A percentile compares a stretch with the other conserved stretches of the same genome.
These are phyloP conservation scores for Lethenteron camtschaticum DNA, from an alignment of 2,113 vertebrate species.

Conservation along the genomic window DNA sequence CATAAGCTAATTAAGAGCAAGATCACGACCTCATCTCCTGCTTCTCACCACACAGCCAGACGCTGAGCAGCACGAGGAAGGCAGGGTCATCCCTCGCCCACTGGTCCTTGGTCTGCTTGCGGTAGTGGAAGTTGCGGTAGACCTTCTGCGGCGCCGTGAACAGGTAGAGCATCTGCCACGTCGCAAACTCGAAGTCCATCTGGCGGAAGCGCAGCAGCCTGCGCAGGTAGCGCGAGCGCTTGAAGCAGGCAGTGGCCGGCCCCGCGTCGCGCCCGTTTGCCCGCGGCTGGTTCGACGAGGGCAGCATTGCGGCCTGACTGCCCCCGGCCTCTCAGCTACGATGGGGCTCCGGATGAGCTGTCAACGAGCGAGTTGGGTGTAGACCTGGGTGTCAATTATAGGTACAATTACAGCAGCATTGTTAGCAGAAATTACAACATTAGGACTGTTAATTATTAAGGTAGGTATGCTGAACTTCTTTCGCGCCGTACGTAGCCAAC, in stretches of 20 bases:
- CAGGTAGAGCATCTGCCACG: conserved; percentile 96
- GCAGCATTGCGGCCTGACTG: neutral
- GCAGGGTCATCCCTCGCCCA: conserved; percentile 92
- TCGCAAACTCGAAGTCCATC: conserved; percentile 94
- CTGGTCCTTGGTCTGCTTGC: conserved; percentile 96
- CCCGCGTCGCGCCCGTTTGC: conserved; percentile 40
- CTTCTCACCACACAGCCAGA: conserved; percentile 71
- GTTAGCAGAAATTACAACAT: too few relatives aligned
- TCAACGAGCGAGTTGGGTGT: too few relatives aligned
- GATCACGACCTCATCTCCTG: too few relatives aligned
- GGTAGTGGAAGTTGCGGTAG: conserved; percentile 93
- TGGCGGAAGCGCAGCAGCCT: conserved; percentile 58
- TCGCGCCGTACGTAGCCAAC: too few relatives aligned
- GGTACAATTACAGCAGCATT: too few relatives aligned
- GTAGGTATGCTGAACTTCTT: too few relatives aligned
- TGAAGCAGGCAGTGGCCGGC: conserved; percentile 64
- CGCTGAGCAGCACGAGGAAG: conserved; percentile 67
- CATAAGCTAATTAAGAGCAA: too few relatives aligned
- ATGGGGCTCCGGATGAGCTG: too few relatives aligned
- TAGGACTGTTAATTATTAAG: too few relatives aligned
- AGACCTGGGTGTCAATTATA: too few relatives aligned
- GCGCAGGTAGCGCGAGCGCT: conserved; percentile 81
- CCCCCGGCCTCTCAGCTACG: neutral
- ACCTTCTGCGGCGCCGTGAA: conserved; percentile 87
- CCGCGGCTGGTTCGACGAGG: neutral